A percentile compares a stretch with the other conserved stretches of the same genome.
phyloP scores from a whole-genome alignment of 2,797 vertebrate genomes.

The Gorsachius magnificus region DNA sequence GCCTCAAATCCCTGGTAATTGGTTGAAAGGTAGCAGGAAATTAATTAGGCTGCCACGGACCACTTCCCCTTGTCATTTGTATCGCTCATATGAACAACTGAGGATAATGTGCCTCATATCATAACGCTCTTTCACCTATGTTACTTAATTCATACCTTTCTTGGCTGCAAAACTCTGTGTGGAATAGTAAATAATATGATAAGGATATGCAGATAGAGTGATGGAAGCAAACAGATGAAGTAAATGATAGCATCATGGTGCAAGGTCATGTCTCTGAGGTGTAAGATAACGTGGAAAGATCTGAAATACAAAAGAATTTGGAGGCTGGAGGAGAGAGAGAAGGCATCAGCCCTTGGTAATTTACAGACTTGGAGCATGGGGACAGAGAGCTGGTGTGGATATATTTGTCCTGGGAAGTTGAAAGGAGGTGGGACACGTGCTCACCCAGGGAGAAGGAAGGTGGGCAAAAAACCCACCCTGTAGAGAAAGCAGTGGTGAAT shows the following conservation, averaged over 20 bases:
- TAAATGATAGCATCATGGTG: neutral
- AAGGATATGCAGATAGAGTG: neutral
- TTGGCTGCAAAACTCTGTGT: neutral
- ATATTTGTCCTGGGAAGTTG: fast-evolving
- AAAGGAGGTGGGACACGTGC: neutral
- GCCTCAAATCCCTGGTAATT: neutral
- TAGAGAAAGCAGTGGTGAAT: neutral
- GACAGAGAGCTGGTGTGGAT: fast-evolving
- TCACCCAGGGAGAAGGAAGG: neutral
- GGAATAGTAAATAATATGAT: neutral
- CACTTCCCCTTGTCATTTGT: neutral
- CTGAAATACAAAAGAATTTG: neutral
- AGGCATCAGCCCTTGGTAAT: neutral
- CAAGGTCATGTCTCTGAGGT: neutral
- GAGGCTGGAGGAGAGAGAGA: neutral
- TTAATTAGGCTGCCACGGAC: neutral
- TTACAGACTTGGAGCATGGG: neutral
- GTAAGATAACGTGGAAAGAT: neutral
- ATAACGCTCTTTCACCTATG: fast-evolving
- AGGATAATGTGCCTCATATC: neutral
- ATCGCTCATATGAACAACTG: neutral
- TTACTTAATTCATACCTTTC: neutral
- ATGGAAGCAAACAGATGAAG: neutral
- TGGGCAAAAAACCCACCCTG: neutral
- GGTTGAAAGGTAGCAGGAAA: neutral